Evolutionary conservation across 2,888 invertebrate species (phyloP).

Genomic region (Crematogaster levior): DNA sequence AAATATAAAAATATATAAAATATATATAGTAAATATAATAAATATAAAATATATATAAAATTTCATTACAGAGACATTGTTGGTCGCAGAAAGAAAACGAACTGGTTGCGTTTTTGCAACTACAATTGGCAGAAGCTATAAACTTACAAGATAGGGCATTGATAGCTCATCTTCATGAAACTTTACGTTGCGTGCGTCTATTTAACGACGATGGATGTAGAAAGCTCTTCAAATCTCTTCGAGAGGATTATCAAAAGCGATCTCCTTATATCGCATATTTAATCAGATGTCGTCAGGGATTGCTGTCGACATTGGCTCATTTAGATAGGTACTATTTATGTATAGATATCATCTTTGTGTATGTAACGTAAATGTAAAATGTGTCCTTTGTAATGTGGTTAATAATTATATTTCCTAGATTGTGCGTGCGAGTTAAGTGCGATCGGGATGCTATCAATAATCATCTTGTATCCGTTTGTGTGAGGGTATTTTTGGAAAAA

Average conservation of each 20-base stretch:
- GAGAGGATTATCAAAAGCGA: conserved; percentile 91
- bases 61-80: conserved; percentile 80
- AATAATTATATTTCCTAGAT: conserved; percentile 79
- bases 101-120: conserved; percentile 90
- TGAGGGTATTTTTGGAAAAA: conserved; percentile 93
- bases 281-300: conserved; percentile 92
- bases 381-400: too few species aligned
- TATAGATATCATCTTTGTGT: neutral
- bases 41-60: too few species aligned
- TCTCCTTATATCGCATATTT: conserved; percentile 94
- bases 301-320: conserved; percentile 91
- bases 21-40: too few species aligned
- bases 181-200: conserved; percentile 91
- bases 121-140: conserved; percentile 93
- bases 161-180: conserved; percentile 93
- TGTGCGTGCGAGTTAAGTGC: conserved; percentile 88
- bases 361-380: neutral
- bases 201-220: conserved; percentile 91
- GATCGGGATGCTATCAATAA: conserved; percentile 91
- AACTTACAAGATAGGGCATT: conserved; percentile 92
- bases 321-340: conserved; percentile 87
- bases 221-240: conserved; percentile 91
- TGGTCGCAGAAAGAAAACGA: conserved; percentile 85
- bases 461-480: conserved; percentile 91
- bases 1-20: too few species aligned